phyloP scores from a whole-genome alignment of 2,113 vertebrate genomes.

The Peromyscus maniculatus region DNA sequence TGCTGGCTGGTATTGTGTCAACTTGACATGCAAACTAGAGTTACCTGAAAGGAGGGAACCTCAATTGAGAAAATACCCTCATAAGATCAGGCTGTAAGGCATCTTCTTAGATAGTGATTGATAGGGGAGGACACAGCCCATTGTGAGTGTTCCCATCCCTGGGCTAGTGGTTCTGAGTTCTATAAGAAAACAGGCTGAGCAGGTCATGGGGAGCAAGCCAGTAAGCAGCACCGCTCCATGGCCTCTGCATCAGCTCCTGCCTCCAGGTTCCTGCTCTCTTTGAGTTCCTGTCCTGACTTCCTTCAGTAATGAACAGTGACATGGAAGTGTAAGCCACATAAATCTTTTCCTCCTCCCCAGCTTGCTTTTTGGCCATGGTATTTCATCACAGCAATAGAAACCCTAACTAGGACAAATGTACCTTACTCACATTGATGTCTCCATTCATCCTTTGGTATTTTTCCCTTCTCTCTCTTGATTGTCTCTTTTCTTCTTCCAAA shows the following conservation, averaged over 20 bases:
- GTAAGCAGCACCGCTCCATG: neutral
- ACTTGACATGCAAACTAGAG: neutral
- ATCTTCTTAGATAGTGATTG: neutral
- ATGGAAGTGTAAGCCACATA: neutral
- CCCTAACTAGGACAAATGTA: too few species aligned
- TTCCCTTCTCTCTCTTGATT: neutral
- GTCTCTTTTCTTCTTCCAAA: neutral
- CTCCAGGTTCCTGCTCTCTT: neutral
- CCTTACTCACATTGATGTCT: neutral
- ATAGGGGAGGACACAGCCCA: neutral
- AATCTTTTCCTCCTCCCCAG: neutral
- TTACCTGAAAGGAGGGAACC: neutral
- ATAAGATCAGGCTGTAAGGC: neutral
- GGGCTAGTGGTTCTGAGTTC: neutral
- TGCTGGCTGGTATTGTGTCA: neutral
- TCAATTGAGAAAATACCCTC: neutral
- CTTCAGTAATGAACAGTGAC: neutral
- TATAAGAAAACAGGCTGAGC: neutral
- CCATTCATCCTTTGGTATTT: neutral
- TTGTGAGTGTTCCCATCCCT: neutral
- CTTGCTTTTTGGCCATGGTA: neutral
- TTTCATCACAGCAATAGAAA: too few species aligned
- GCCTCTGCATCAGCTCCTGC: neutral
- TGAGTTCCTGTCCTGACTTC: neutral
- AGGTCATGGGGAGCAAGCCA: neutral